Evolutionary conservation across 2,113 vertebrate genomes (phyloP).

Genomic region (Ptilorrhoa leucosticta): DNA sequence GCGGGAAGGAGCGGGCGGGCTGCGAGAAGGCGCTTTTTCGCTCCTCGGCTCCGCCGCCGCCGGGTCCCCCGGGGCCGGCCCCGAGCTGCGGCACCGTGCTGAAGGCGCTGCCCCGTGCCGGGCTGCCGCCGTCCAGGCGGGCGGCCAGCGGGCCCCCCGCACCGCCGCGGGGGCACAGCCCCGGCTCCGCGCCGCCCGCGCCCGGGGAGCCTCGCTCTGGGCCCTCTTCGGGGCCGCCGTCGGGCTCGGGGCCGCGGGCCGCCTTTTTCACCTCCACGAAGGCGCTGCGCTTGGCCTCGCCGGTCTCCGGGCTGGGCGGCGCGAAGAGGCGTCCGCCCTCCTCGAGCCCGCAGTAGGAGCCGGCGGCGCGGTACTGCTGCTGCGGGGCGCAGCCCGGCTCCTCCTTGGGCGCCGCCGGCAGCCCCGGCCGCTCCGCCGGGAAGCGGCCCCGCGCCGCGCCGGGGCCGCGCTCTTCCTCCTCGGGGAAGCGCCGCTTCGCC

Average conservation of each 20-base stretch:
- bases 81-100: conserved; percentile 82
- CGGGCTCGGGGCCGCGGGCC: conserved; percentile 55
- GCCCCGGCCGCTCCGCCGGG: conserved; percentile 1
- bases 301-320: conserved; percentile 74
- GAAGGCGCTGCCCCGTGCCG: conserved; percentile 80
- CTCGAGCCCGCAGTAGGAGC: conserved; percentile 84
- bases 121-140: conserved; percentile 55
- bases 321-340: conserved; percentile 81
- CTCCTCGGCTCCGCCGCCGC: conserved; percentile 56
- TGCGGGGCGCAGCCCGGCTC: conserved; percentile 88
- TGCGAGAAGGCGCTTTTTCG: conserved; percentile 94
- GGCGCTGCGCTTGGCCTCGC: conserved; percentile 88
- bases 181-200: not conserved
- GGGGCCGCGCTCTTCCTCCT: conserved; percentile 35
- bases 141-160: conserved; percentile 30
- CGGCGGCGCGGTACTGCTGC: conserved; percentile 82
- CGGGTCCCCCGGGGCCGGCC: not conserved
- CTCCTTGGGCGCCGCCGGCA: conserved; percentile 78
- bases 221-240: conserved; percentile 30
- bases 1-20: conserved; percentile 84
- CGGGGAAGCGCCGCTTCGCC: conserved; percentile 80
- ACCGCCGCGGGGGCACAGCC: not conserved
- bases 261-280: conserved; percentile 94
- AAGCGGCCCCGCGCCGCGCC: not conserved
- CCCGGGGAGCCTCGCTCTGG: conserved; percentile 28